Conservation (phyloP, 1,140 invertebrate species). For the Physella acuta region DNA sequence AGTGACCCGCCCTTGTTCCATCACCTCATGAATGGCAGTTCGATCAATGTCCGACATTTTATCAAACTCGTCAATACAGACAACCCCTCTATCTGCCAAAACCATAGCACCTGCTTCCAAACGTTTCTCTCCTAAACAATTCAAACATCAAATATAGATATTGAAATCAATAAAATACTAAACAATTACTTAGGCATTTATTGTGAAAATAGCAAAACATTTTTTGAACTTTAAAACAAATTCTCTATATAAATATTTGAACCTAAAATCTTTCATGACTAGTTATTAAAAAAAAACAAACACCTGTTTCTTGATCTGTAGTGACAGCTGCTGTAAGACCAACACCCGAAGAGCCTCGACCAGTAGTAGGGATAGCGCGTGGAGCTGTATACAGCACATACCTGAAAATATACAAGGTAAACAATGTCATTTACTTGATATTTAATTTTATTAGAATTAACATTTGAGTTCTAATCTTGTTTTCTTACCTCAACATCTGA, state of each 20-base stretch:
- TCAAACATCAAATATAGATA: too few relatives aligned
- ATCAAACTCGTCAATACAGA: conserved; percentile 99
- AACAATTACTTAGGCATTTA: too few relatives aligned
- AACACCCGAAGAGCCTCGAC: conserved; percentile 91
- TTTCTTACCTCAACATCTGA: conserved; percentile 73
- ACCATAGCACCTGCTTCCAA: conserved; percentile 99
- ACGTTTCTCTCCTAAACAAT: conserved; percentile 65
- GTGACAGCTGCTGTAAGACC: conserved; percentile 98
- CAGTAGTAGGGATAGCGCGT: conserved; percentile 93
- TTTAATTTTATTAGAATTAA: too few relatives aligned
- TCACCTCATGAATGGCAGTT: conserved; percentile 97
- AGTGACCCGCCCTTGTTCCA: conserved; percentile 79
- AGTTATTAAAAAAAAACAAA: conserved; percentile 65
- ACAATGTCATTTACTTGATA: not conserved
- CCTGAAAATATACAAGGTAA: conserved; percentile 56
- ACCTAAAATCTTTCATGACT: too few relatives aligned
- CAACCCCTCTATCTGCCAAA: conserved; percentile 94
- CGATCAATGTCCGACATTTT: conserved; percentile 99
- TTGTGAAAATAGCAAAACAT: not conserved
- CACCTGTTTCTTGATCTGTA: conserved; percentile 90
- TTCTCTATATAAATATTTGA: too few relatives aligned
- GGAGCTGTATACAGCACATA: conserved; percentile 94
- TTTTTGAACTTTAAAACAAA: not conserved
- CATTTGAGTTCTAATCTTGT: not conserved
- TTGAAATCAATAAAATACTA: too few relatives aligned